A percentile compares a stretch with the other conserved stretches of the same genome.
Conservation (phyloP, 2,797 vertebrate species). For the Tinamus major region DNA sequence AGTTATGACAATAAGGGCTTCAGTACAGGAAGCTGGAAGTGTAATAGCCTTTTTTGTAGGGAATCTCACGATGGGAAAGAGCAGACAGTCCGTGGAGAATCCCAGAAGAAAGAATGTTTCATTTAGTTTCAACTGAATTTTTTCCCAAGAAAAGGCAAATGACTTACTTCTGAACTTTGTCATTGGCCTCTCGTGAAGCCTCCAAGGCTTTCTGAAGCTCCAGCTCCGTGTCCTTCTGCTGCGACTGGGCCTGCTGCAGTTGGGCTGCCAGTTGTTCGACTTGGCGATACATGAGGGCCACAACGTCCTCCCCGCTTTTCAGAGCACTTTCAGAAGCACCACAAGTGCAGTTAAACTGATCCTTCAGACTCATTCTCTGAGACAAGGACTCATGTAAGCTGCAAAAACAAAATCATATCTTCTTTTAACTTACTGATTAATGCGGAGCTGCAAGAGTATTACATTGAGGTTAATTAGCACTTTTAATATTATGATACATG, state of each 20-base stretch:
- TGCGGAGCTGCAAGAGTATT: neutral
- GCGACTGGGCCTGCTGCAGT: conserved; percentile 82
- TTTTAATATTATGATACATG: neutral
- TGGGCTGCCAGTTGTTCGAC: conserved; percentile 80
- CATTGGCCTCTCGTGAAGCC: conserved; percentile 82
- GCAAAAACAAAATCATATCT: conserved; percentile 54
- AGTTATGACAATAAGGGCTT: neutral
- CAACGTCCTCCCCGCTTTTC: conserved; percentile 66
- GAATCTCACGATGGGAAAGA: neutral
- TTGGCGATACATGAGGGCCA: conserved; percentile 75
- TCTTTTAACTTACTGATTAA: conserved; percentile 13
- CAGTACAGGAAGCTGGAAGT: neutral
- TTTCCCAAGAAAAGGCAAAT: conserved; percentile 10
- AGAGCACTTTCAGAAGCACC: conserved; percentile 70
- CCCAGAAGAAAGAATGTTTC: neutral
- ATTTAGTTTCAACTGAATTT: neutral
- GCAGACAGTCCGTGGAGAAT: neutral
- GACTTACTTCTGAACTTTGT: conserved; percentile 89
- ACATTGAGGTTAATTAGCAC: neutral
- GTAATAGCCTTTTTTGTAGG: conserved; percentile 12
- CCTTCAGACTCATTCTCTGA: conserved; percentile 78
- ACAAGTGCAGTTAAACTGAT: conserved; percentile 70
- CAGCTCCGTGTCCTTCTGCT: conserved; percentile 80
- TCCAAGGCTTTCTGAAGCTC: conserved; percentile 84
- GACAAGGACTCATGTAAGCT: conserved; percentile 82